Evolutionary conservation across 92 coral and sea anemone species (phyloP), one percentile per base, ranked within the genome.

Genomic region (Siderastrea siderea): DNA sequence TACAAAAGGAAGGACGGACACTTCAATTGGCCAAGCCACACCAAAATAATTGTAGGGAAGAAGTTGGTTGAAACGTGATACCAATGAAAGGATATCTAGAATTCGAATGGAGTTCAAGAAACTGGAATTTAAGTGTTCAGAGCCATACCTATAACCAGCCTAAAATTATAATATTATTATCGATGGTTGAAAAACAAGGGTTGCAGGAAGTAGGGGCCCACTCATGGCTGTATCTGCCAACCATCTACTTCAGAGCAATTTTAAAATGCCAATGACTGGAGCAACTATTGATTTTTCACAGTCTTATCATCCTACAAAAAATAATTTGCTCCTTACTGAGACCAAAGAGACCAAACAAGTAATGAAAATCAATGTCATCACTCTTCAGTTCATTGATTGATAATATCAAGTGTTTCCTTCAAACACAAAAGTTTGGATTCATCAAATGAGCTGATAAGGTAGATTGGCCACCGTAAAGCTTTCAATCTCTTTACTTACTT

Each of bases 221-320:
- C 86, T 86, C 55, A n/a, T 57, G 4, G 17, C 84, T 26, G 68
- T 91, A 46, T 76, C 88, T 26, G 85, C 77, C 17, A 83, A 55
- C 75, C 85, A 81, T 83, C 66, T 90, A 47, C 79, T 90, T 10
- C 94, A 91, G 54, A 75, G 78, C 46, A 83, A 91, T 44, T 86
- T 68, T 62, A 82, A 91, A 68, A 82, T 91, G 91, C 74, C 85
- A 46, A 59, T 86, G 1, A 77, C 94, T 3, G 89, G 86, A 69
- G 94, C 91, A 82, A 73, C 84, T 75, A 71, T 69, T 26, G 74
- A 84, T 47, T 87, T 91, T 59, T 76, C 87, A 13, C 84, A 75
- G 61, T 91, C 91, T 66, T 91, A 87, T 70, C 84, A 80, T 69
- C 94, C 94, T 68, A 58, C 88, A 91, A 71, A 84, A 86, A 86